Evolutionary conservation across 2,888 invertebrate species (phyloP).

Genomic region (Endomychus coccineus): DNA sequence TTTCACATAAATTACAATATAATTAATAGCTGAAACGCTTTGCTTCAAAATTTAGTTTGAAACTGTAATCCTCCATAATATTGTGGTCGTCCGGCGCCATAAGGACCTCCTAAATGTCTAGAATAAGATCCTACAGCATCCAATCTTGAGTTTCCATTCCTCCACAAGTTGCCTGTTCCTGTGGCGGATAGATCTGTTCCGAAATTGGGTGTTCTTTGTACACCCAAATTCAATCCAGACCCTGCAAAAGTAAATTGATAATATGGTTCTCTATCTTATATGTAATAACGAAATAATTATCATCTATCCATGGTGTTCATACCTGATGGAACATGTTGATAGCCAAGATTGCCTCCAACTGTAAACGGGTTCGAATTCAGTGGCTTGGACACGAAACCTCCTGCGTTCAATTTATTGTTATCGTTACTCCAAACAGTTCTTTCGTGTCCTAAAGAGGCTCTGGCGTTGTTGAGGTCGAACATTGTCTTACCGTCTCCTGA

Average conservation of each 20-base stretch:
- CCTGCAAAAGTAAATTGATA: slow-evolving; percentile 11
- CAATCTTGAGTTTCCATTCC: slow-evolving; percentile 25
- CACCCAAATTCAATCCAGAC: slow-evolving; percentile 24
- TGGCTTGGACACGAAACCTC: slow-evolving; percentile 25
- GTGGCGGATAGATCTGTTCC: slow-evolving; percentile 29
- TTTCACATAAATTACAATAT: no score
- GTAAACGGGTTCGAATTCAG: slow-evolving; percentile 26
- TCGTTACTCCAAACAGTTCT: slow-evolving; percentile 26
- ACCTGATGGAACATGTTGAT: slow-evolving; percentile 26
- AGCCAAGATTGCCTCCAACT: slow-evolving; percentile 27
- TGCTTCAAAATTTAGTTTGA: no score
- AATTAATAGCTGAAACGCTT: no score
- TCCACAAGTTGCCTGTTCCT: slow-evolving; percentile 25
- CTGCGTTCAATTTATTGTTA: slow-evolving; percentile 26
- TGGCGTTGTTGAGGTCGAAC: no score
- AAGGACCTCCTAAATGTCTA: slow-evolving; percentile 28
- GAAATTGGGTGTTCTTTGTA: slow-evolving; percentile 22
- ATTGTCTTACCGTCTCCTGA: no score
- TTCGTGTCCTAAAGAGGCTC: slow-evolving; percentile 20
- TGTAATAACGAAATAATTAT: no score
- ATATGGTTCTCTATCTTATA: no score
- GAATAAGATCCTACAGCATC: slow-evolving; percentile 27
- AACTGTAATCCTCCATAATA: slow-evolving; percentile 15
- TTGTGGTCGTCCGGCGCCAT: slow-evolving; percentile 26
- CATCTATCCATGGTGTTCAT: not conserved